Evolutionary conservation across 1,140 invertebrate species (phyloP).

Genomic region (Zaprionus ornatus): DNA sequence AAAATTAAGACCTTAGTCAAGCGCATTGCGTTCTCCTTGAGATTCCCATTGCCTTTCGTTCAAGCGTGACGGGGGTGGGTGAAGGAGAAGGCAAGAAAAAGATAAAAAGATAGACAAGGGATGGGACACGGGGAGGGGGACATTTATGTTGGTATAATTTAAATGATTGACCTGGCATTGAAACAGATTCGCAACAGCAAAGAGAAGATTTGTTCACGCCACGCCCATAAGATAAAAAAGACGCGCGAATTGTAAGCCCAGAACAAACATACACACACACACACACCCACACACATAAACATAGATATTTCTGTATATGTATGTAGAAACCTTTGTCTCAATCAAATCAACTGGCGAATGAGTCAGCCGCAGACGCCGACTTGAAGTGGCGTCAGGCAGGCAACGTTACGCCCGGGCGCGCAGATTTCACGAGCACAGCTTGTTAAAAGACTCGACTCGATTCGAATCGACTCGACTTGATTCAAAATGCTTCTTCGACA

Average conservation of each 20-base stretch:
- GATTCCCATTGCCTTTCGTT: conserved; percentile 28
- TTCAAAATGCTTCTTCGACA: neutral
- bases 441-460: conserved; percentile 1
- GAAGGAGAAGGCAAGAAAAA: neutral
- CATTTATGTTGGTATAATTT: conserved; percentile 32
- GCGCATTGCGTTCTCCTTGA: conserved; percentile 28
- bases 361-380: conserved; percentile 29
- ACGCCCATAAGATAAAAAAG: conserved; percentile 35
- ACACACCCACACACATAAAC: neutral
- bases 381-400: conserved; percentile 14
- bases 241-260: conserved; percentile 5
- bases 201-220: conserved; percentile 40
- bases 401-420: conserved; percentile 47
- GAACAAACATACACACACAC: conserved; percentile 16
- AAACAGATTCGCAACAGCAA: conserved; percentile 46
- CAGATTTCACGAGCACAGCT: conserved; percentile 6
- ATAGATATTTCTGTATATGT: neutral
- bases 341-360: conserved; percentile 50
- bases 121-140: neutral
- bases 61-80: conserved; percentile 17
- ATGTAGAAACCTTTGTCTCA: conserved; percentile 57
- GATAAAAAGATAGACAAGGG: too few relatives aligned
- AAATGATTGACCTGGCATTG: conserved; percentile 57
- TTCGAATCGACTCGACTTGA: neutral
- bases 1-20: conserved; percentile 16